Base-by-base conservation (phyloP, 2,797 vertebrate species). In the Acipenser transmontanus region DNA sequence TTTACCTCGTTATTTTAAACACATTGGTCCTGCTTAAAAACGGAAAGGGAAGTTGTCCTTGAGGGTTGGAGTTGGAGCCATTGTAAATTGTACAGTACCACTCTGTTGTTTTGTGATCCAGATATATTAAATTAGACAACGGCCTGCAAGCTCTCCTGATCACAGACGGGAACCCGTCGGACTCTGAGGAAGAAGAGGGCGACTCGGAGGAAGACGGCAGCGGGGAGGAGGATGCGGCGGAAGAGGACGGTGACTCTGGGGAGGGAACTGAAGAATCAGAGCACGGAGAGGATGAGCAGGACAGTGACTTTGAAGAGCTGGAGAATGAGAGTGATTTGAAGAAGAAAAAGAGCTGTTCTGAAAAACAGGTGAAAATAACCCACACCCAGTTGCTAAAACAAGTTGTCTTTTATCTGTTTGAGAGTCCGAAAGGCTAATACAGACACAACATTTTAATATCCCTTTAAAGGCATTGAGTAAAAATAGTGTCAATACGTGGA, bases 141-240 rank as follows among this genome's bases (percentile, higher is more conserved):
- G 93, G 94, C 71, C 89, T 98, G 66, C 80, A 88, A 81, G 94
- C 83, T 47, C 90, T 98, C 65, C 91, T 98, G 79, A 93, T 98
- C 11, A 17, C 71, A 1, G 89, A 89, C 5, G 75, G 80, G 65
- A 78, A 79, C 61, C 75, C 74, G 1, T 90, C 87, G 7, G 71
- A 82, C 4, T 72, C 84, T 1, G 34, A 83, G 2, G 85, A 73
- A 0, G 70, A 68, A 0, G 75, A 71, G 0, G 72, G 66, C 0
- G 87, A 81, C 0, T 91, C 84, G 0, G 89, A 68, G 0, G 84
- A 74, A 6, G 87, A 84, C 0, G 85, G 83, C 0, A 78, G 84
- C 0, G 89, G 89, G 0, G 91, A 90, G 0, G 80, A 89, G 12
- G 83, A 83, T 50, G 71, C 71, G 1, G 84, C 76, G 1, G 84